These are phyloP conservation scores for Anguilla rostrata DNA, from an alignment of 2,113 vertebrate genomes.

Conservation along the genomic window DNA sequence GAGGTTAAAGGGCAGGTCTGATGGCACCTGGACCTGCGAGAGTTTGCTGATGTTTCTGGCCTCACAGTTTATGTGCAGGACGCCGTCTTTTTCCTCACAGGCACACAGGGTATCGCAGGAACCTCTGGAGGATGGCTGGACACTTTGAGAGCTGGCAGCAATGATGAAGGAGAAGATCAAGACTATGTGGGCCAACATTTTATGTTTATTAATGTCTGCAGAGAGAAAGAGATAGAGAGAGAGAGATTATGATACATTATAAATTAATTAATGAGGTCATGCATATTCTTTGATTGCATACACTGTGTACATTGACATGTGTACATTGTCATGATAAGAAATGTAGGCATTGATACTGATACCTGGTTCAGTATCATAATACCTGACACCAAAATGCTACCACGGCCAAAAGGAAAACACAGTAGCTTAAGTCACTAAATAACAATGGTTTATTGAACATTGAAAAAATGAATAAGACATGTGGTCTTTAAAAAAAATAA, in stretches of 20 bases:
- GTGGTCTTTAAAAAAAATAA: no score
- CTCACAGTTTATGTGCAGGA: conserved; percentile 89
- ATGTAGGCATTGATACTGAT: no score
- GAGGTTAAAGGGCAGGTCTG: conserved; percentile 85
- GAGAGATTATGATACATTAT: not conserved
- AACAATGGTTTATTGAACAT: no score
- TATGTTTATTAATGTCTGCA: conserved; percentile 62
- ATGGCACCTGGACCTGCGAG: conserved; percentile 83
- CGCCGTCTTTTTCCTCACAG: conserved; percentile 88
- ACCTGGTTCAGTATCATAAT: no score
- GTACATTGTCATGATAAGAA: no score
- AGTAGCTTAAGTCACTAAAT: no score
- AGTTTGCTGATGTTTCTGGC: conserved; percentile 83
- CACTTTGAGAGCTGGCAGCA: conserved; percentile 65
- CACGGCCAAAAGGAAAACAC: no score
- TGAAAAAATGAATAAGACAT: no score
- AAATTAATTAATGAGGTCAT: not conserved
- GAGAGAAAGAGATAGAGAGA: conserved; percentile 11
- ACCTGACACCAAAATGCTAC: no score
- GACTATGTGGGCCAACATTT: conserved; percentile 82
- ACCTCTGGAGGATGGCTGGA: conserved; percentile 66
- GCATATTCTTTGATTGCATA: not conserved
- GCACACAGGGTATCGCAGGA: conserved; percentile 84
- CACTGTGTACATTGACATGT: no score
- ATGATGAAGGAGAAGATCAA: conserved; percentile 71